phyloP scores from a whole-genome alignment of 1,140 invertebrate species.

The Drosophila hydei region DNA sequence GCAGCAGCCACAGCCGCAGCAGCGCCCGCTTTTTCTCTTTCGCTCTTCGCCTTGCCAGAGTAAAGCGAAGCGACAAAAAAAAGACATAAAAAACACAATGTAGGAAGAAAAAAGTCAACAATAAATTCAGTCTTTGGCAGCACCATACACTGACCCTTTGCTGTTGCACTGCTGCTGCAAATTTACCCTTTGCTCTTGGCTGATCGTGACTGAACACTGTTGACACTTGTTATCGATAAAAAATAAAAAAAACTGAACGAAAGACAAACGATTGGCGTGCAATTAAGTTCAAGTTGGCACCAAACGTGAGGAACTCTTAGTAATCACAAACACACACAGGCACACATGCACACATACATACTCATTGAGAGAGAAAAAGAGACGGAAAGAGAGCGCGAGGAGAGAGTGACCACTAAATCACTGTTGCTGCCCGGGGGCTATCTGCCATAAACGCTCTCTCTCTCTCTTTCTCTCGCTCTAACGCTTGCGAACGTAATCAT shows the following conservation, averaged over 20 bases:
- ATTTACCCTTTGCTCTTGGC: conserved; percentile 5
- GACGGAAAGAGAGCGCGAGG: background rate
- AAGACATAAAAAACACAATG: conserved; percentile 8
- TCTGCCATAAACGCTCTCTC: conserved; percentile 6
- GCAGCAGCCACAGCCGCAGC: background rate
- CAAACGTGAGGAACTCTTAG: conserved; percentile 14
- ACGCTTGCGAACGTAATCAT: conserved; percentile 44
- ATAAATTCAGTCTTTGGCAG: conserved; percentile 23
- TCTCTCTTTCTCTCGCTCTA: conserved; percentile 9
- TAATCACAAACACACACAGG: conserved; percentile 1
- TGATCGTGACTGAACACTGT: conserved; percentile 30
- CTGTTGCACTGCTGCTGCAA: conserved; percentile 9
- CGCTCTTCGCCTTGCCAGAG: conserved; percentile 15
- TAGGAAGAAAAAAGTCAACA: conserved; percentile 21
- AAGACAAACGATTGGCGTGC: conserved; percentile 18
- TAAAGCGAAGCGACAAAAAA: conserved; percentile 18
- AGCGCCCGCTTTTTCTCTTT: background rate
- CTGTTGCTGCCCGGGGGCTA: conserved; percentile 7
- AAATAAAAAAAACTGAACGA: background rate
- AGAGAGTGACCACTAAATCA: conserved; percentile 31
- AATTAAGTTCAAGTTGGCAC: conserved; percentile 22
- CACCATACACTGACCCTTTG: conserved; percentile 30
- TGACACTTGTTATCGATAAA: conserved; percentile 43
- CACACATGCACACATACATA: background rate
- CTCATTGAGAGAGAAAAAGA: background rate